phyloP scores from a whole-genome alignment of 2,888 invertebrate genomes.

The Calameuta idolon region DNA sequence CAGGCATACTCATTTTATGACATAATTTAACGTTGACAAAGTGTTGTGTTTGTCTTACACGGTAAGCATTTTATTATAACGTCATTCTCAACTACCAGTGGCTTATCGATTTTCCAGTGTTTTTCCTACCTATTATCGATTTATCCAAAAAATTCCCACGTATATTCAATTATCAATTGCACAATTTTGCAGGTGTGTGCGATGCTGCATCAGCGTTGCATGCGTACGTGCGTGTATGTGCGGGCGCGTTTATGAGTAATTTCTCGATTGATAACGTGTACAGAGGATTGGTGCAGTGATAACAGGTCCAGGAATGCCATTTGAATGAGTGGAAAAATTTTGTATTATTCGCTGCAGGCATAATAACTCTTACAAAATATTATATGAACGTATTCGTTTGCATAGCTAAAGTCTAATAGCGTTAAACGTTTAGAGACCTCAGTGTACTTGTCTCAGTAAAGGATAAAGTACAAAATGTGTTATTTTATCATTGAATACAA shows the following conservation, averaged over 20 bases:
- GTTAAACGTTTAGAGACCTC: background rate
- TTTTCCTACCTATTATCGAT: background rate
- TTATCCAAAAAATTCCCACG: background rate
- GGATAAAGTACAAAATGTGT: background rate
- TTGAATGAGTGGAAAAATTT: background rate
- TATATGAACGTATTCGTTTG: background rate
- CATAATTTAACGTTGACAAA: background rate
- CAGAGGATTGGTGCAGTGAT: background rate
- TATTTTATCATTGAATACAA: background rate
- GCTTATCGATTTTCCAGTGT: background rate
- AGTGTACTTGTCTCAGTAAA: background rate
- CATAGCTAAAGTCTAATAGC: background rate
- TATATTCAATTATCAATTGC: background rate
- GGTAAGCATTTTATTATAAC: background rate
- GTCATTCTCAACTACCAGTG: background rate
- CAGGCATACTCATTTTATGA: conserved; percentile 5
- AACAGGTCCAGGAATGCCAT: background rate
- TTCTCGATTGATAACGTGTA: background rate
- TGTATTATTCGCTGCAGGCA: background rate
- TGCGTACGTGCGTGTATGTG: background rate
- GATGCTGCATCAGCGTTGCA: background rate
- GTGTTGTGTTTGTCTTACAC: background rate
- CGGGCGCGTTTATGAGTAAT: background rate
- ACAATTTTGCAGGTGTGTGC: background rate
- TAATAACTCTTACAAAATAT: background rate